These are phyloP conservation scores for Rhinoraja longicauda DNA, from an alignment of 2,797 vertebrate genomes.

Conservation along the genomic window DNA sequence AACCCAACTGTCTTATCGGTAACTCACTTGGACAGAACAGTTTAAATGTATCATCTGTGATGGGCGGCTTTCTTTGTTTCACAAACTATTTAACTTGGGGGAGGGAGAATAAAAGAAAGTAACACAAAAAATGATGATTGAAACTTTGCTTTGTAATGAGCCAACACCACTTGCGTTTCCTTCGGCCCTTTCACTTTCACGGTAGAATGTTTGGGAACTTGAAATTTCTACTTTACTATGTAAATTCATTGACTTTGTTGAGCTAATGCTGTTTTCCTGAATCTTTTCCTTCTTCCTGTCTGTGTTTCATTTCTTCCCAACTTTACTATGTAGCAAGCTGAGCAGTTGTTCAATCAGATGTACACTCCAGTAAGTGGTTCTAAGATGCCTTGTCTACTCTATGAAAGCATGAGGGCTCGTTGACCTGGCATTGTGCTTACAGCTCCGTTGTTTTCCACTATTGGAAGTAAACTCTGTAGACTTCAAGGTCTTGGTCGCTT, in stretches of 20 bases:
- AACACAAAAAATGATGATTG: slow-evolving; percentile 68
- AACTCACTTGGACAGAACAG: slow-evolving; percentile 61
- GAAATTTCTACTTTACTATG: slow-evolving; percentile 61
- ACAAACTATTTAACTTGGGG: slow-evolving; percentile 66
- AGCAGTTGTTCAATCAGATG: slow-evolving; percentile 99
- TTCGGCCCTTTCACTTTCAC: slow-evolving; percentile 61
- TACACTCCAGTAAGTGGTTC: slow-evolving; percentile 95
- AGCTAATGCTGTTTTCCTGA: slow-evolving; percentile 82
- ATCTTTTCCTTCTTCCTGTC: slow-evolving; percentile 70
- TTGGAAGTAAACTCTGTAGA: slow-evolving; percentile 50
- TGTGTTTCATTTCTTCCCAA: slow-evolving; percentile 65
- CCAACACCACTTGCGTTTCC: slow-evolving; percentile 70
- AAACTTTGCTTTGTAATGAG: slow-evolving; percentile 66
- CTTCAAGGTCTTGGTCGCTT: slow-evolving; percentile 51
- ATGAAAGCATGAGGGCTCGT: slow-evolving; percentile 85
- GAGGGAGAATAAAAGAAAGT: slow-evolving; percentile 59
- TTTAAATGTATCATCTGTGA: slow-evolving; percentile 67
- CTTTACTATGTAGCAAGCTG: slow-evolving; percentile 97
- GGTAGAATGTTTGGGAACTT: slow-evolving; percentile 67
- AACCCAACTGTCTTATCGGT: slow-evolving; percentile 55
- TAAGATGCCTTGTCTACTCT: slow-evolving; percentile 70
- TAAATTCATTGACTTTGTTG: slow-evolving; percentile 60
- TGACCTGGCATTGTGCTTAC: slow-evolving; percentile 46
- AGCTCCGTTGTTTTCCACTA: slow-evolving; percentile 44
- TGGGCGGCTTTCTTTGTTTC: slow-evolving; percentile 72